A percentile compares a stretch with the other conserved stretches of the same genome.
phyloP scores from a whole-genome alignment of 2,113 vertebrate species.

The Asarcornis scutulata region DNA sequence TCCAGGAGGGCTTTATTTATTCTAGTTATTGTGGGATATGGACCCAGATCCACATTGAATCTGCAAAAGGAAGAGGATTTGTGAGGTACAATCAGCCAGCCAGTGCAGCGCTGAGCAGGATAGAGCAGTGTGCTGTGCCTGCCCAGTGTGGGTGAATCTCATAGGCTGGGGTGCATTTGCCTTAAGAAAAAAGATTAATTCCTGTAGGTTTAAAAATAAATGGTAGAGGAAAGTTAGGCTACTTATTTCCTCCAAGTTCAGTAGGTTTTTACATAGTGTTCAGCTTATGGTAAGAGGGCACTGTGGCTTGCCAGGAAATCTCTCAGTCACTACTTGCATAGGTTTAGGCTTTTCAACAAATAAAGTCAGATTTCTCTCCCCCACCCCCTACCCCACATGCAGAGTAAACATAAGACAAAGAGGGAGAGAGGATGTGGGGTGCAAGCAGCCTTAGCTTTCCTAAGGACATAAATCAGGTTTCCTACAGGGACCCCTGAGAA shows the following conservation, averaged over 20 bases:
- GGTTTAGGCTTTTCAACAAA: not conserved
- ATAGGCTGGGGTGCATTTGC: not conserved
- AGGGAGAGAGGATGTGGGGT: not conserved
- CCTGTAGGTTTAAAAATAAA: constrained; percentile 3
- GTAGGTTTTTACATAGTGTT: not conserved
- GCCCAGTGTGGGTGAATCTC: not conserved
- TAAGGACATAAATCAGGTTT: not conserved
- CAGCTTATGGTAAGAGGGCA: not conserved
- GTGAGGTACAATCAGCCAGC: not conserved
- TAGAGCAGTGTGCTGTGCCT: not conserved
- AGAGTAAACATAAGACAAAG: not conserved
- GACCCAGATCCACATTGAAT: constrained; percentile 87
- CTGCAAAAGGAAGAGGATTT: constrained; percentile 72
- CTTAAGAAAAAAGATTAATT: not conserved
- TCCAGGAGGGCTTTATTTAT: constrained; percentile 87
- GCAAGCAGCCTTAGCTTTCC: not conserved
- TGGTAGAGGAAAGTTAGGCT: not conserved
- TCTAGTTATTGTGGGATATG: constrained; percentile 86
- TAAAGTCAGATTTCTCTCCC: not conserved
- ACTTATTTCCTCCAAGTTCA: not conserved
- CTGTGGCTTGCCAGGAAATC: not conserved
- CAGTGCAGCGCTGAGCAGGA: not conserved
- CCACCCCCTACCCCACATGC: not conserved
- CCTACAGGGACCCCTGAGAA: not conserved
- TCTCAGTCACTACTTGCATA: not conserved